Evolutionary conservation across 2,797 vertebrate species (phyloP), one percentile per base, ranked within the genome.

Genomic region (Malurus leucopterus): DNA sequence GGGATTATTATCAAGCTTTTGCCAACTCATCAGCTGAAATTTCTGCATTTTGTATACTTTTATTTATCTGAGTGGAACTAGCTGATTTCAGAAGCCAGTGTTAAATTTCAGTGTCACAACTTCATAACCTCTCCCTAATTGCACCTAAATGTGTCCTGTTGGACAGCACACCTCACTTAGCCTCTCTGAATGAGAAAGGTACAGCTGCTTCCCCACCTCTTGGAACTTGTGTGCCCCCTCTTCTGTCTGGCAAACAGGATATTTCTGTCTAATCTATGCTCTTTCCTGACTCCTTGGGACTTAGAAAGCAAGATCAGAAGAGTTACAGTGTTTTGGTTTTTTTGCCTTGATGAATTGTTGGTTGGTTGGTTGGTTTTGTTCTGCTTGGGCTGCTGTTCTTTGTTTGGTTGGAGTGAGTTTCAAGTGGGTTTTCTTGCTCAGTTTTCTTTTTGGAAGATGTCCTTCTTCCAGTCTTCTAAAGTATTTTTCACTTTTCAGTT

Each of bases 261-360:
- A 69, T 65, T n/a, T n/a, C 11, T 55, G 16, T 71, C 20, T 50
- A 43, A 64, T 68, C 40, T 54, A 1, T 47, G 34, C 62, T 64
- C 21, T 70, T 76, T 36, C 41, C 38, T 70, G 27, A 38, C 38
- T 90, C 43, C 7, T 64, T 89, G 53, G 5, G 9, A 77, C 36
- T 29, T n/a, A 59, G 36, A 67, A 78, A 50, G 32, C 40, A 23
- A 81, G 30, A 84, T 53, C 21, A 50, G 30, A 82, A 63, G 15
- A 61, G 19, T 58, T 64, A 7, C 0, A 0, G 29, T 23, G 22
- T 8, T 49, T 50, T 1, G 24, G 6, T 1, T n/a, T 53, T 54
- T 54, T 70, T 30, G 15, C 11, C 57, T 62, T 57, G 3, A 6
- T 73, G 13, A 9, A 19, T 46, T 62, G 19, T 59, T 55, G 24